Base-by-base conservation (phyloP, 2,888 invertebrate genomes). In the Blera fallax region DNA sequence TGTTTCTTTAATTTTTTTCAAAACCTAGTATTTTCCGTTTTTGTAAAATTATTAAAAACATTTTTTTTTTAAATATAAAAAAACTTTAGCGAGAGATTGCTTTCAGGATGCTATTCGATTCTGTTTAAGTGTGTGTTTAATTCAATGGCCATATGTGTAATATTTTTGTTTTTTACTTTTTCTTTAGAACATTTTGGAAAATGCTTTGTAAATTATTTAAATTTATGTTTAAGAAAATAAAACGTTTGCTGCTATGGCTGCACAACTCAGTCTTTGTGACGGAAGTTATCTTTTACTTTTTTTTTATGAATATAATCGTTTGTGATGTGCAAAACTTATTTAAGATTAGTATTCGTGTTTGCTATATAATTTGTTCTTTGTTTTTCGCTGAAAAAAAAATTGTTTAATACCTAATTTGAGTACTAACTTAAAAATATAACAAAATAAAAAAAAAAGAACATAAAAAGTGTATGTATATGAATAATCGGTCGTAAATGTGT, bases 251-350 rank as follows among this genome's bases (percentile, higher is more conserved):
- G 73, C 83, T 72, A 79, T 83, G 74, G 84, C 84, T 79, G 84
- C 84, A 84, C 64, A 80, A 80, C 84, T 84, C 84, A 84, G 84
- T 84, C 84, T 84, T 84, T 80, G 56, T 84, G 84, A 79, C 80
- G 84, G 84, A 84, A 84, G 84, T 84, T 84, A 72, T 40, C 37
- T 64, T 67, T 60, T 69, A 45, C 11, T 65, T 64, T 64, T 64
- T 50, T 37, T 56, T 34, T 62, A 29, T 54, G 48, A 27, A 48
- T 72, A 24, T 40, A 56, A 37, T 60, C 37, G 18, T 58, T 73
- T 79, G 73, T 83, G 73, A 84, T 84, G 79, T 74, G 74, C 54
- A 45, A 65, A 78, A 54, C 62, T 73, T 73, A 65, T 76, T 11
- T 62, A 43, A 60, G 48, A 79, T 64, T 64, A 79, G 54, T 70